Evolutionary conservation across 2,888 invertebrate species (phyloP).

Genomic region (Cheilosia vernalis): DNA sequence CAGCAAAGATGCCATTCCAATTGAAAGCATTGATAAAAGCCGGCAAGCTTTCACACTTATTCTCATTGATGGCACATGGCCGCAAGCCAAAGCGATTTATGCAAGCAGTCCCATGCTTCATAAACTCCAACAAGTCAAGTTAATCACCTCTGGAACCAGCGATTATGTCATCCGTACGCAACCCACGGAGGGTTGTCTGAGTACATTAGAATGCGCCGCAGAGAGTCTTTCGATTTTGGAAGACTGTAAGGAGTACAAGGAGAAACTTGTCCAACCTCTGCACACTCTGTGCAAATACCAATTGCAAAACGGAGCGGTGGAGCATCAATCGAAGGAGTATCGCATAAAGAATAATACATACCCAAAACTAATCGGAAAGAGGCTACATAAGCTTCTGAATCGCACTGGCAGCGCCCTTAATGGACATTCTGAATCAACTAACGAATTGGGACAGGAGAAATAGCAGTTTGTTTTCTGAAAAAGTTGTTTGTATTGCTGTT

Average conservation of each 20-base stretch:
- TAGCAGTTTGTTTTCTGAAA: constrained; percentile 23
- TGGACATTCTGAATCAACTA: constrained; percentile 13
- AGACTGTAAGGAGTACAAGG: constrained; percentile 86
- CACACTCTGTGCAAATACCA: constrained; percentile 94
- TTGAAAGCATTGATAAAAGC: constrained; percentile 84
- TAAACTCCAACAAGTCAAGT: constrained; percentile 91
- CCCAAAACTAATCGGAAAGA: constrained; percentile 91
- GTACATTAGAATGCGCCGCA: constrained; percentile 87
- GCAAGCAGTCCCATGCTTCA: constrained; percentile 91
- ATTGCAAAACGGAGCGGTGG: constrained; percentile 94
- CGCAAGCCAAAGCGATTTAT: constrained; percentile 96
- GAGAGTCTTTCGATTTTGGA: constrained; percentile 89
- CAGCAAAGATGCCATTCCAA: constrained; percentile 89
- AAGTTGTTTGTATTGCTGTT: neutral
- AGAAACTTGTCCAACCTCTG: constrained; percentile 90
- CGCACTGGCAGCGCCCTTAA: constrained; percentile 77
- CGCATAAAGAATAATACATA: constrained; percentile 91
- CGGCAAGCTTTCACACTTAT: constrained; percentile 89
- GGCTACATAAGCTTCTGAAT: constrained; percentile 86
- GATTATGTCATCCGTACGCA: constrained; percentile 97
- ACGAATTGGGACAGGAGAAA: constrained; percentile 8
- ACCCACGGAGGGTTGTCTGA: constrained; percentile 95
- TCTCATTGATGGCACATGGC: constrained; percentile 97
- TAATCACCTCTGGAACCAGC: constrained; percentile 89
- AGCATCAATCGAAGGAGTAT: constrained; percentile 96